These are phyloP conservation scores for Trididemnum miniatum DNA, from an alignment of 23 tunicate species.

Conservation along the genomic window DNA sequence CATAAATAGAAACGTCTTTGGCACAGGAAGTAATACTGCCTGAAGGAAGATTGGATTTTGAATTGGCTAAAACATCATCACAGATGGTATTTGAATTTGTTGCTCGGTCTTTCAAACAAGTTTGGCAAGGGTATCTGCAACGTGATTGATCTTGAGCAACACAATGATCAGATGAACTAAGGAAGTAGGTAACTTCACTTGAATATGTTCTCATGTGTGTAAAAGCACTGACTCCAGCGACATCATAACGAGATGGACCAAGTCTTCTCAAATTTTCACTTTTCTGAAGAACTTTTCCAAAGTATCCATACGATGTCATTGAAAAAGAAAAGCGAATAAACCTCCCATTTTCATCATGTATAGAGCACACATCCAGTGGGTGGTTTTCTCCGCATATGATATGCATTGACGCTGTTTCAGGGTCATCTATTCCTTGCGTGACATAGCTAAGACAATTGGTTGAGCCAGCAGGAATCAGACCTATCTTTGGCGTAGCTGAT, in stretches of 20 bases:
- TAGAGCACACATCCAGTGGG: constrained; percentile 64
- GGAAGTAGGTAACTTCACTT: constrained; percentile 63
- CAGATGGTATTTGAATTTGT: too few relatives aligned
- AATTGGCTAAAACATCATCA: too few relatives aligned
- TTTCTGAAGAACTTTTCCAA: constrained; percentile 62
- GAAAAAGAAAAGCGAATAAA: constrained; percentile 82
- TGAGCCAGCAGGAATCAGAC: constrained; percentile 92
- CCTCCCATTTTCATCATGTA: constrained; percentile 57
- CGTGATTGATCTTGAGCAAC: background rate
- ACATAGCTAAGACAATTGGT: constrained; percentile 80
- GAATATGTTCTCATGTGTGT: constrained; percentile 40
- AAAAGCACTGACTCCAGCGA: constrained; percentile 74
- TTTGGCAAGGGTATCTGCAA: constrained; percentile 51
- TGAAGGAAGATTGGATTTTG: too few relatives aligned
- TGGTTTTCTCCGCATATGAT: constrained; percentile 77
- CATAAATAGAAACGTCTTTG: too few relatives aligned
- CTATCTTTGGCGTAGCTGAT: constrained; percentile 31
- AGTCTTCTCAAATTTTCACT: constrained; percentile 71
- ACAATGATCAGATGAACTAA: constrained; percentile 13
- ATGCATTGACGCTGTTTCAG: constrained; percentile 75
- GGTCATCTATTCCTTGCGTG: constrained; percentile 77
- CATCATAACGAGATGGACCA: constrained; percentile 81
- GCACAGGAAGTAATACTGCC: too few relatives aligned
- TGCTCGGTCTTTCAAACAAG: background rate
- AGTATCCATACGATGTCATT: constrained; percentile 86